Conservation (phyloP, 2,113 vertebrate species). For the Carassius gibelio region DNA sequence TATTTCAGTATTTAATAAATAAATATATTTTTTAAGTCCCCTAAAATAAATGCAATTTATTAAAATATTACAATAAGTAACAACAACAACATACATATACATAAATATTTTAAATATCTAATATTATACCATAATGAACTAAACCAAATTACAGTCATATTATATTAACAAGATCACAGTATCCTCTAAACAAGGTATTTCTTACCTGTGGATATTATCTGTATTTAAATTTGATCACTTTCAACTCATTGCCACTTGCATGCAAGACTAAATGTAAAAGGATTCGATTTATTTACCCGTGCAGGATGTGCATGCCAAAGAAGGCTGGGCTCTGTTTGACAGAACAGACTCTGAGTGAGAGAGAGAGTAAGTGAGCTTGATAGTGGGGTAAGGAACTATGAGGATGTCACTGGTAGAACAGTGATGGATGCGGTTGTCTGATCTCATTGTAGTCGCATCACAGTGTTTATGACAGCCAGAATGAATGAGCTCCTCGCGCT, state of each 20-base stretch:
- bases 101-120: background rate
- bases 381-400: slow-evolving; percentile 34
- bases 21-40: background rate
- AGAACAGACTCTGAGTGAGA: slow-evolving; percentile 16
- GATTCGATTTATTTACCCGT: slow-evolving; percentile 18
- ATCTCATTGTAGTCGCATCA: slow-evolving; percentile 60
- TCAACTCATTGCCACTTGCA: background rate
- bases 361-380: slow-evolving; percentile 28
- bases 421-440: slow-evolving; percentile 67
- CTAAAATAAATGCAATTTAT: background rate
- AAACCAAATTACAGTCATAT: background rate
- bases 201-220: background rate
- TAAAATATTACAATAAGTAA: background rate
- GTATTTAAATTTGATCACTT: background rate
- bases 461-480: slow-evolving; percentile 60
- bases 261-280: background rate
- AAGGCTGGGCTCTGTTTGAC: background rate
- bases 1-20: background rate
- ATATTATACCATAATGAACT: background rate
- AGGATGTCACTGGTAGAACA: slow-evolving; percentile 42
- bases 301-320: slow-evolving; percentile 24
- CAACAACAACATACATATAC: background rate
- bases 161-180: background rate
- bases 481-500: slow-evolving; percentile 62
- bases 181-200: background rate